phyloP scores from a whole-genome alignment of 2,113 vertebrate species.

The Onychorhynchus coronatus region DNA sequence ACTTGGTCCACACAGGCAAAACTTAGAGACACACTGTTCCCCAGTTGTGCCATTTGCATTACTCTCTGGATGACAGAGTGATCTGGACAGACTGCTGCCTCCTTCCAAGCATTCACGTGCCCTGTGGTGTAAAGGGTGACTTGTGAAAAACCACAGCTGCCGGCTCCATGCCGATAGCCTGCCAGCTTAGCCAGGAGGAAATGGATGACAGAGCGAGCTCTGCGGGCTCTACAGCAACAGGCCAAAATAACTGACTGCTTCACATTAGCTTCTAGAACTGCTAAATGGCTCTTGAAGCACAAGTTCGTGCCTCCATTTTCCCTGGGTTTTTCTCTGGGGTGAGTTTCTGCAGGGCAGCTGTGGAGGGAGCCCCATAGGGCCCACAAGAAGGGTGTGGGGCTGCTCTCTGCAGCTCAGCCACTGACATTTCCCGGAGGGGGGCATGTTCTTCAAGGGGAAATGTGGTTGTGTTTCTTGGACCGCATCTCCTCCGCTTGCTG shows the following conservation, averaged over 20 bases:
- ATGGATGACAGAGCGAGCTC: neutral
- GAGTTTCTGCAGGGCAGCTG: neutral
- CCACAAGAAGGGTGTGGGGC: rapidly evolving
- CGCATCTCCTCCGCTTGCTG: constrained; percentile 23
- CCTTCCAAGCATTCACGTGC: neutral
- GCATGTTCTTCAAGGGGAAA: neutral
- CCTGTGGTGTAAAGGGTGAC: neutral
- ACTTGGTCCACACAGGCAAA: neutral
- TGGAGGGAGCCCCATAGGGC: neutral
- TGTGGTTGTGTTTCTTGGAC: constrained; percentile 33
- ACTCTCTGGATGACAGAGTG: neutral
- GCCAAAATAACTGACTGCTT: neutral
- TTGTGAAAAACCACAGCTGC: constrained; percentile 42
- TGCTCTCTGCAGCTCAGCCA: neutral
- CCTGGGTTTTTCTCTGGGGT: neutral
- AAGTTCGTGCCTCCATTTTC: rapidly evolving
- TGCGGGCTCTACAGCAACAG: neutral
- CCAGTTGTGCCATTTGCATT: neutral
- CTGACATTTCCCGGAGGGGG: neutral
- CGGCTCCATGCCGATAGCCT: neutral
- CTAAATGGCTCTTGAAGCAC: neutral
- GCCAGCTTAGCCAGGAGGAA: constrained; percentile 8
- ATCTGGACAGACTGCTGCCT: neutral
- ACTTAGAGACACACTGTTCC: neutral
- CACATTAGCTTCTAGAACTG: neutral